phyloP scores from a whole-genome alignment of 2,888 invertebrate genomes.

The Agriotes lineatus region DNA sequence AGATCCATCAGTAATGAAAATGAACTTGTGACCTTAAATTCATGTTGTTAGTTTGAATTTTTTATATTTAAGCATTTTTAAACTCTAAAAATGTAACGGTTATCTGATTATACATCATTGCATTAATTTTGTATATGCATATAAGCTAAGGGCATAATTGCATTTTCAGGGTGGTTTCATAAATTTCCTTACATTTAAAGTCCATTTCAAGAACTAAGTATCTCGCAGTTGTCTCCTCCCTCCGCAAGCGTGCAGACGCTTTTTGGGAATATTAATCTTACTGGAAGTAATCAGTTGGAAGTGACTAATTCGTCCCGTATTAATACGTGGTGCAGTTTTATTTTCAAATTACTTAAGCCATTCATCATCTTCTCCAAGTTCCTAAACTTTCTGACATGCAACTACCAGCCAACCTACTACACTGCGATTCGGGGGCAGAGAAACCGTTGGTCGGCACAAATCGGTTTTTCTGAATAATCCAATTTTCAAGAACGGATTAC shows the following conservation, averaged over 20 bases:
- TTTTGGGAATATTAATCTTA: conserved; percentile 29
- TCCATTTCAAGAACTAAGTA: no score
- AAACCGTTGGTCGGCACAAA: not conserved
- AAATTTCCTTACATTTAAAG: no score
- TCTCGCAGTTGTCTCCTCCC: not conserved
- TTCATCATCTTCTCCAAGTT: conserved; percentile 29
- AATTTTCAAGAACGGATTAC: no score
- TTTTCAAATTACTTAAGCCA: conserved; percentile 32
- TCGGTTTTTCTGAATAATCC: not conserved
- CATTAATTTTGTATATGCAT: no score
- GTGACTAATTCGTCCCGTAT: conserved; percentile 30
- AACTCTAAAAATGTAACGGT: no score
- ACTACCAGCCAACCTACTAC: not conserved
- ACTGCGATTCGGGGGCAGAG: not conserved
- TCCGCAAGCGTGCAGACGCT: not conserved
- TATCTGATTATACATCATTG: no score
- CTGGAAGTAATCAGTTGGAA: conserved; percentile 26
- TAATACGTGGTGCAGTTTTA: conserved; percentile 32
- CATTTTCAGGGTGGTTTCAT: no score
- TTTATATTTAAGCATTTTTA: no score
- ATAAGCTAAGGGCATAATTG: no score
- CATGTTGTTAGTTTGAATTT: no score
- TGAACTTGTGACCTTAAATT: no score
- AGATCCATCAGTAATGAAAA: no score
- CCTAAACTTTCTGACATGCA: conserved; percentile 26